These are phyloP conservation scores for Pentalonia nigronervosa DNA, from an alignment of 1,140 invertebrate species.

Conservation along the genomic window DNA sequence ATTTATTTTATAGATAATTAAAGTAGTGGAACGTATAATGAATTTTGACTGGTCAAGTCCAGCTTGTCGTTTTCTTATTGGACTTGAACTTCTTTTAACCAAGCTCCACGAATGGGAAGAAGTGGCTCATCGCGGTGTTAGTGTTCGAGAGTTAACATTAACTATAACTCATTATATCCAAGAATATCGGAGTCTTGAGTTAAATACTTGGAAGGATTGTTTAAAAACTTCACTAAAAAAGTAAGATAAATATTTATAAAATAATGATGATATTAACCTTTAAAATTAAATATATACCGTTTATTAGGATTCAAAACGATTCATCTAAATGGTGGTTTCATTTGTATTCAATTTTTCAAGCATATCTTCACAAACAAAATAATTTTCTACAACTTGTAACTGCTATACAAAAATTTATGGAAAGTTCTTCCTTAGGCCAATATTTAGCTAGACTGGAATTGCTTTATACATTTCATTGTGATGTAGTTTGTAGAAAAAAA, in stretches of 20 bases:
- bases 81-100: conserved; percentile 85
- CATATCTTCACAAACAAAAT: conserved; percentile 62
- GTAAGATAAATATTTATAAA: conserved; percentile 61
- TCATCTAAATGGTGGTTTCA: conserved; percentile 90
- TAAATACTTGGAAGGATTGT: conserved; percentile 83
- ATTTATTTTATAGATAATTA: conserved; percentile 68
- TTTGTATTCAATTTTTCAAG: conserved; percentile 76
- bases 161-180: conserved; percentile 83
- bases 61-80: conserved; percentile 86
- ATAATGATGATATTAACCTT: neutral
- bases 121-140: conserved; percentile 86
- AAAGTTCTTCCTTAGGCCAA: conserved; percentile 83
- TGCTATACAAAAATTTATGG: conserved; percentile 83
- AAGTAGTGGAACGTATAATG: conserved; percentile 79
- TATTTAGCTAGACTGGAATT: conserved; percentile 82
- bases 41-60: conserved; percentile 81
- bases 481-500: conserved; percentile 63
- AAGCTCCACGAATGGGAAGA: conserved; percentile 91
- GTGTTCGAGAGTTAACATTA: conserved; percentile 75
- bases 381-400: conserved; percentile 65
- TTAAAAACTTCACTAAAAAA: conserved; percentile 66
- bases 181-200: conserved; percentile 89
- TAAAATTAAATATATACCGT: neutral
- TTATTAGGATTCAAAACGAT: conserved; percentile 69
- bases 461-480: conserved; percentile 79